phyloP scores from a whole-genome alignment of 64 coral and sea anemone species.

The Anthopleura sola region DNA sequence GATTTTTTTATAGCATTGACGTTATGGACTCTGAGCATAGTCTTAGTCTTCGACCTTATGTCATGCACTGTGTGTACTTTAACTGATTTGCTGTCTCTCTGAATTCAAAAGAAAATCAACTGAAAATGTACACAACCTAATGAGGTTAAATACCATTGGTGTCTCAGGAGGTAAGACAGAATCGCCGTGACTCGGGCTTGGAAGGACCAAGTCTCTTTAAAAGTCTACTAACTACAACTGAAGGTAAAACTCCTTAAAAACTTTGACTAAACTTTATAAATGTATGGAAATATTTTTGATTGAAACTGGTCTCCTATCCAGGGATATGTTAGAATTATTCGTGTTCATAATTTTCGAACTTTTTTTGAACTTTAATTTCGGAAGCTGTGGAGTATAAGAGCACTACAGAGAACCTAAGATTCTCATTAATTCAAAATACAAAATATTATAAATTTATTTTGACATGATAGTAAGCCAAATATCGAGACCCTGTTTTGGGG shows the following conservation, averaged over 20 bases:
- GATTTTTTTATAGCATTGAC: neutral
- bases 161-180: neutral
- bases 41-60: neutral
- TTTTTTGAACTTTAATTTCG: too few species aligned
- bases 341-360: too few species aligned
- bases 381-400: too few species aligned
- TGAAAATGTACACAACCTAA: neutral
- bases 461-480: too few species aligned
- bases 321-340: too few species aligned
- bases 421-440: too few species aligned
- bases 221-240: neutral
- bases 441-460: too few species aligned
- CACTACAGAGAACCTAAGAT: too few species aligned
- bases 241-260: neutral
- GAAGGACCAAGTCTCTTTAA: neutral
- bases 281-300: too few species aligned
- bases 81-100: neutral
- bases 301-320: too few species aligned
- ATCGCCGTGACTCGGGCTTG: neutral
- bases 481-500: too few species aligned
- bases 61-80: neutral
- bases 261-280: neutral
- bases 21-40: neutral
- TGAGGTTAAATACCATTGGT: neutral
- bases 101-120: neutral